These are phyloP conservation scores for Novumbra hubbsi DNA, from an alignment of 2,797 vertebrate genomes.

Conservation along the genomic window DNA sequence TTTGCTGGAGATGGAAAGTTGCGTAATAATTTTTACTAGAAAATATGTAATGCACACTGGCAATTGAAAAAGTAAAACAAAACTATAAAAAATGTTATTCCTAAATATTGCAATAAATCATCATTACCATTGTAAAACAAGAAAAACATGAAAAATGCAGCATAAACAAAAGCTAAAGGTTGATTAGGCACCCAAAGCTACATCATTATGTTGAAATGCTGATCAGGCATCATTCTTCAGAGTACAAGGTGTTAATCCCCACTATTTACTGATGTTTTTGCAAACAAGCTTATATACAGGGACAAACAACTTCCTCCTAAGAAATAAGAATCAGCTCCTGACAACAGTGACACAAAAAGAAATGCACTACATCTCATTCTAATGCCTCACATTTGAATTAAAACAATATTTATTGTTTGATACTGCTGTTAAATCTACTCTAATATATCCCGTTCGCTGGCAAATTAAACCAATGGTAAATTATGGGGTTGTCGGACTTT, in stretches of 20 bases:
- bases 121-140: conserved; percentile 34
- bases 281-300: conserved; percentile 11
- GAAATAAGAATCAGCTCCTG: conserved; percentile 19
- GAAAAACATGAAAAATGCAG: conserved; percentile 36
- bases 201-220: conserved; percentile 19
- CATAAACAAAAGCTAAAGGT: conserved; percentile 32
- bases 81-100: conserved; percentile 30
- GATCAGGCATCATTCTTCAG: conserved; percentile 9
- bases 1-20: neutral
- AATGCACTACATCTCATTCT: conserved; percentile 4
- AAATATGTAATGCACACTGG: conserved; percentile 43
- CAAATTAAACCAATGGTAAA: conserved; percentile 7
- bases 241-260: neutral
- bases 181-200: conserved; percentile 42
- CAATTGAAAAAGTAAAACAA: conserved; percentile 36
- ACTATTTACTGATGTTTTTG: neutral
- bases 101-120: conserved; percentile 35
- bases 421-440: neutral
- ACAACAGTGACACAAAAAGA: neutral
- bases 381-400: conserved; percentile 12
- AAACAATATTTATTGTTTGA: conserved; percentile 11
- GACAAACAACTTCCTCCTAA: conserved; percentile 14
- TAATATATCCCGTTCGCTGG: neutral
- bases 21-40: conserved; percentile 18
- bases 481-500: neutral